These are phyloP conservation scores for Apamea monoglypha DNA, from an alignment of 2,888 invertebrate species.

Conservation along the genomic window DNA sequence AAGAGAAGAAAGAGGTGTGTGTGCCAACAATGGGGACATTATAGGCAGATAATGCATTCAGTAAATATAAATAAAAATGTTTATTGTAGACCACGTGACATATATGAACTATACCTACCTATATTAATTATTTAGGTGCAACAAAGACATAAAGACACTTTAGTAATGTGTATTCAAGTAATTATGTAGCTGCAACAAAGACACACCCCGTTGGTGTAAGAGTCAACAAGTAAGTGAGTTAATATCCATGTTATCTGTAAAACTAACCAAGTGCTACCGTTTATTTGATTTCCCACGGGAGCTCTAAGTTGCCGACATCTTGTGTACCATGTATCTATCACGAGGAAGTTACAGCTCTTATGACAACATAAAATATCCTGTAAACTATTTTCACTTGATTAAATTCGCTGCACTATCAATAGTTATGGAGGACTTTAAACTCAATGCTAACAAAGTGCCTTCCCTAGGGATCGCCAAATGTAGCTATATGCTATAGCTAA, in stretches of 20 bases:
- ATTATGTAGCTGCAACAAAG: background rate
- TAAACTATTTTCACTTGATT: background rate
- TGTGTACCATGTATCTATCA: conserved; percentile 25
- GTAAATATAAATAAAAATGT: background rate
- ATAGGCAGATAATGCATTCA: background rate
- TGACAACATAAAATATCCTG: background rate
- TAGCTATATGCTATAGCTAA: background rate
- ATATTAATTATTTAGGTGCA: background rate
- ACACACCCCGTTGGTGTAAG: background rate
- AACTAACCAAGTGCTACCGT: conserved; percentile 24
- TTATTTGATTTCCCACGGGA: conserved; percentile 52
- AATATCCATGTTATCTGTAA: conserved; percentile 20
- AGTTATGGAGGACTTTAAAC: background rate
- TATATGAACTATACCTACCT: background rate
- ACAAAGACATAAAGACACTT: background rate
- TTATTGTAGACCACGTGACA: background rate
- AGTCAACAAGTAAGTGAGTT: conserved; percentile 8
- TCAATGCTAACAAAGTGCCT: background rate
- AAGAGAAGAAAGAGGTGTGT: background rate
- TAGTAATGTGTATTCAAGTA: background rate
- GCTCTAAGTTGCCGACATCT: conserved; percentile 16
- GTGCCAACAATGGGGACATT: background rate
- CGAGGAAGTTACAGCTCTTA: conserved; percentile 8
- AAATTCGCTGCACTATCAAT: background rate
- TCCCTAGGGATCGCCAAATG: background rate